Base-by-base conservation (phyloP, 2,888 invertebrate genomes). In the Bugulina stolonifera region DNA sequence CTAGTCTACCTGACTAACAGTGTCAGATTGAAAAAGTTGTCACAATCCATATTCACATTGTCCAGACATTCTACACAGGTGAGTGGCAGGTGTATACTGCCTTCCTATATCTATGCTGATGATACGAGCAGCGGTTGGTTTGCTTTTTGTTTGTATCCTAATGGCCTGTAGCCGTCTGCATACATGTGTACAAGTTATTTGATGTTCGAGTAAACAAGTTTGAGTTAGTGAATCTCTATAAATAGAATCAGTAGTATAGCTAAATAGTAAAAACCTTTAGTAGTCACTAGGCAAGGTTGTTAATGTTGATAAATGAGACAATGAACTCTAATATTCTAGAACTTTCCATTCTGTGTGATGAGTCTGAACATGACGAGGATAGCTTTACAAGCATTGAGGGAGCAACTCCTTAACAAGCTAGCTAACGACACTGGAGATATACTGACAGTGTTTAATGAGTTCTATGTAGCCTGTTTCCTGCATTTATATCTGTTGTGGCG, bases 271-370 rank as follows among this genome's bases (percentile, higher is more conserved):
- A n/a, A n/a, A n/a, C n/a, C n/a, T n/a, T n/a, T n/a, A n/a, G n/a
- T n/a, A n/a, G n/a, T n/a, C n/a, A n/a, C n/a, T n/a, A n/a, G n/a
- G n/a, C n/a, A n/a, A n/a, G n/a, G n/a, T n/a, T n/a, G n/a, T n/a
- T n/a, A n/a, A n/a, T n/a, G n/a, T n/a, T n/a, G n/a, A n/a, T n/a
- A n/a, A n/a, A n/a, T n/a, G n/a, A n/a, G n/a, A n/a, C n/a, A n/a
- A n/a, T n/a, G n/a, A n/a, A n/a, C 25, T n/a, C 23, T 57, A 23
- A n/a, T 71, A 75, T 76, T 54, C 22, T 81, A 87, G 84, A 86
- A 87, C 77, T 88, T 87, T 78, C 88, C 88, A 0, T 85, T 88
- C 74, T 85, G 86, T 77, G 84, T 87, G 22, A 87, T 88, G 81
- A 85, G 87, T 69, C 84, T 88, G 58, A 88, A 88, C 78, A 81